Conservation (phyloP, 2,113 vertebrate genomes). For the Bos javanicus region DNA sequence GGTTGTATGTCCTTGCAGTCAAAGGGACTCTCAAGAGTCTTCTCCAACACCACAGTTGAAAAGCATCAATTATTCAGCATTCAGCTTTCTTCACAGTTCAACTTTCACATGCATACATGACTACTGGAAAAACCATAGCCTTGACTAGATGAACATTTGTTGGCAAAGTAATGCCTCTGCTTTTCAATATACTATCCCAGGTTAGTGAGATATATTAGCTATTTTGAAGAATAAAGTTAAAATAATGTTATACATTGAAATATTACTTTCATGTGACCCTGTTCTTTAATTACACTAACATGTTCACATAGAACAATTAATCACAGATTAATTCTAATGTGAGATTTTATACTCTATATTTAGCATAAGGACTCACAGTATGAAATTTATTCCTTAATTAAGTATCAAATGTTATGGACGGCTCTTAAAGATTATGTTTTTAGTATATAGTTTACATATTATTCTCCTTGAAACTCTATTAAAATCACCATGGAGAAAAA, state of each 20-base stretch:
- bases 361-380: background rate
- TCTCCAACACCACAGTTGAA: no score
- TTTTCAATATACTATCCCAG: background rate
- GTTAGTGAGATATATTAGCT: background rate
- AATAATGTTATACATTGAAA: background rate
- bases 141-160: no score
- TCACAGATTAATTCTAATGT: background rate
- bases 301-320: background rate
- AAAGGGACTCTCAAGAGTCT: no score
- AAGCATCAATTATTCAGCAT: no score
- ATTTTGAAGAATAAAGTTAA: background rate
- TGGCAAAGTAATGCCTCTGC: no score
- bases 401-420: background rate
- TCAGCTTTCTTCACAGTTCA: no score
- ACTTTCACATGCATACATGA: no score
- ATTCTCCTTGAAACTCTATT: background rate
- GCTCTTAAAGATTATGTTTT: background rate
- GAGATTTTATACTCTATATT: background rate
- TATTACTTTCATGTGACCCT: background rate
- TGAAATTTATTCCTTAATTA: background rate
- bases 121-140: no score
- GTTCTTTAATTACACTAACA: background rate
- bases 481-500: background rate
- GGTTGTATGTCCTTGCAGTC: no score
- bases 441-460: background rate